Conservation (phyloP, 1,140 invertebrate genomes). For the Aphidius ervi region DNA sequence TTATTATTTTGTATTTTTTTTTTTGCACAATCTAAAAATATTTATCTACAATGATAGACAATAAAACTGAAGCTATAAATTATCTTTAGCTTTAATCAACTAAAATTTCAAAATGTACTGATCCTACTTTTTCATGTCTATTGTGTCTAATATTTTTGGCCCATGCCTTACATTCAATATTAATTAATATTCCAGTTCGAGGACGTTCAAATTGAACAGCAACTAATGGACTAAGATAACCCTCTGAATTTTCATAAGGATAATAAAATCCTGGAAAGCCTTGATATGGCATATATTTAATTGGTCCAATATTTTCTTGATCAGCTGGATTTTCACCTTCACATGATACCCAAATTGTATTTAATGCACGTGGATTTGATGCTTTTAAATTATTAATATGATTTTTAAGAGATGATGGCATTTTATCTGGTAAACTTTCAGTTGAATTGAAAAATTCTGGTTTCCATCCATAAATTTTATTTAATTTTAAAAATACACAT, state of each 20-base stretch:
- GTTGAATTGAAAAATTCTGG: conserved; percentile 68
- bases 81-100: conserved; percentile 60
- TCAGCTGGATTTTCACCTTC: conserved; percentile 87
- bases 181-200: conserved; percentile 75
- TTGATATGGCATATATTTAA: conserved; percentile 62
- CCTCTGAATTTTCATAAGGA: conserved; percentile 75
- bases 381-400: conserved; percentile 56
- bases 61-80: background rate
- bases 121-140: conserved; percentile 72
- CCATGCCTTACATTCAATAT: conserved; percentile 88
- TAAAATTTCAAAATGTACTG: conserved; percentile 85
- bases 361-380: conserved; percentile 54
- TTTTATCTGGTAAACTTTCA: conserved; percentile 54
- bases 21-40: background rate
- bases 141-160: conserved; percentile 80
- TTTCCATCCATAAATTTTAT: conserved; percentile 76
- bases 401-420: conserved; percentile 46
- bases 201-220: conserved; percentile 79
- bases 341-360: conserved; percentile 83
- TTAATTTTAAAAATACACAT: conserved; percentile 80
- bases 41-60: too few relatives aligned
- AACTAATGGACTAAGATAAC: conserved; percentile 83
- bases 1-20: background rate
- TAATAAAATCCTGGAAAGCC: conserved; percentile 82
- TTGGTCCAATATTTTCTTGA: conserved; percentile 78